These are phyloP conservation scores for Sorex fumeus DNA, from an alignment of 2,113 vertebrate genomes.

Conservation along the genomic window DNA sequence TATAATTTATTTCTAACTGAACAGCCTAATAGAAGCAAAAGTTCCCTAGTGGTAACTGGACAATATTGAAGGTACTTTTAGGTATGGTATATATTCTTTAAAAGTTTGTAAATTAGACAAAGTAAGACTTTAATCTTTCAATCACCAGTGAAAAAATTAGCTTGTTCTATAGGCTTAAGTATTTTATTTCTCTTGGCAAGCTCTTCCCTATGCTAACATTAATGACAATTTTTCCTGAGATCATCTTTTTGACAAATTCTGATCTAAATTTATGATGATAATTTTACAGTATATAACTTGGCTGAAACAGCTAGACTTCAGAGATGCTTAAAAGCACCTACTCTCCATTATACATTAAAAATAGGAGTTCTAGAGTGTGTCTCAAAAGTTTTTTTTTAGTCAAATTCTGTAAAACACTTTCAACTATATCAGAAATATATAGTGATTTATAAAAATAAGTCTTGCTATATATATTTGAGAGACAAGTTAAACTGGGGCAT, in stretches of 20 bases:
- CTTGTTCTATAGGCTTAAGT: neutral
- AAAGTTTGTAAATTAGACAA: neutral
- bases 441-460: neutral
- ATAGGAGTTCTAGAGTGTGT: neutral
- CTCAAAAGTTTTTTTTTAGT: neutral
- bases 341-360: neutral
- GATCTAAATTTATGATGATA: neutral
- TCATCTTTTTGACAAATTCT: neutral
- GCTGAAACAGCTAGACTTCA: neutral
- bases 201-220: neutral
- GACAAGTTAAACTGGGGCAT: neutral
- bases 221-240: neutral
- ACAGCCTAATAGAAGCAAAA: neutral
- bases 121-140: neutral
- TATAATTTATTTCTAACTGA: neutral
- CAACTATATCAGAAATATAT: neutral
- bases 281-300: neutral
- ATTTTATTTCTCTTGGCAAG: neutral
- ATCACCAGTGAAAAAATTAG: neutral
- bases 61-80: neutral
- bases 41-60: neutral
- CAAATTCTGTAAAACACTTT: neutral
- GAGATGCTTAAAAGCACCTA: neutral
- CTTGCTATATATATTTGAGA: neutral
- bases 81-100: neutral